Evolutionary conservation across 2,888 invertebrate genomes (phyloP).

Genomic region (Encarsia formosa): DNA sequence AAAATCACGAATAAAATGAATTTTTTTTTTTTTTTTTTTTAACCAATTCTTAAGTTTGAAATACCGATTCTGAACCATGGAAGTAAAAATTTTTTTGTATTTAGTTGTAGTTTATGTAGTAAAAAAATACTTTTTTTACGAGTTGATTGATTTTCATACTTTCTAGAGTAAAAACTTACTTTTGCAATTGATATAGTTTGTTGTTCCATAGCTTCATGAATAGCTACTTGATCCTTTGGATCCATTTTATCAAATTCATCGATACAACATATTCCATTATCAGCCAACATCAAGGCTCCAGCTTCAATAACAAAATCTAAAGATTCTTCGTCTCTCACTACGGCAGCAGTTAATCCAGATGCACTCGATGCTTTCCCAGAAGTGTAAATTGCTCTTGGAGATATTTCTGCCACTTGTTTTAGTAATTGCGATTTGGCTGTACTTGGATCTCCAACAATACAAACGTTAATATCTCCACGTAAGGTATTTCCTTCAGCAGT

Average conservation of each 20-base stretch:
- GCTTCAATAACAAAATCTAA: constrained; percentile 99
- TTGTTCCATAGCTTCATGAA: constrained; percentile 99
- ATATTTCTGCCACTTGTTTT: constrained; percentile 91
- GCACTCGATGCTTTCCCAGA: constrained; percentile 98
- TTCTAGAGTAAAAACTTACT: constrained; percentile 57
- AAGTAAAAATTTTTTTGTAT: no score
- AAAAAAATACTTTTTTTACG: no score
- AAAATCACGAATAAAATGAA: no score
- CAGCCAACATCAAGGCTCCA: constrained; percentile 98
- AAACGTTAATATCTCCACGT: constrained; percentile 95
- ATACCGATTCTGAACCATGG: no score
- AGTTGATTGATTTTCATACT: no score
- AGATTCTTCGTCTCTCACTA: constrained; percentile 96
- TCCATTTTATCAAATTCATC: constrained; percentile 99
- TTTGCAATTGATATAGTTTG: constrained; percentile 99
- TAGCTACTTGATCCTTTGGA: constrained; percentile 93
- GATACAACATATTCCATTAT: constrained; percentile 97
- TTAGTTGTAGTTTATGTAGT: no score
- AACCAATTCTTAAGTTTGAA: background rate
- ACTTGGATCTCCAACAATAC: constrained; percentile 97
- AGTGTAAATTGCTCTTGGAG: constrained; percentile 95
- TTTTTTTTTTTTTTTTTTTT: background rate
- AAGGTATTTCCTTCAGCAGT: constrained; percentile 88
- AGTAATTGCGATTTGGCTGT: constrained; percentile 97
- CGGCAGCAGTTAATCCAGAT: constrained; percentile 97